Conservation (phyloP, 2,888 invertebrate species). For the Dynastes hyllus region DNA sequence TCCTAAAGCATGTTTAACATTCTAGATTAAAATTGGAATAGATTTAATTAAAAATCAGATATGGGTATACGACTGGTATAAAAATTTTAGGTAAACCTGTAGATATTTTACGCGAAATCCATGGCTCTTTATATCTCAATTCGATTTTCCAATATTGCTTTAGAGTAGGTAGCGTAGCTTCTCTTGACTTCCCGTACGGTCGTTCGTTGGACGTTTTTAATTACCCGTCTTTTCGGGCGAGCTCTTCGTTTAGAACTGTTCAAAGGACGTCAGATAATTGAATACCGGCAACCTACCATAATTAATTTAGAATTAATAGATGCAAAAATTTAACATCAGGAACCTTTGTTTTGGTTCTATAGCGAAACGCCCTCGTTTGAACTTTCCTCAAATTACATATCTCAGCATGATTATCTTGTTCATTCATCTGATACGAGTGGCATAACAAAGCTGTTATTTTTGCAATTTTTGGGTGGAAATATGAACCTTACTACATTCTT, state of each 20-base stretch:
- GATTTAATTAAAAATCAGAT: no score
- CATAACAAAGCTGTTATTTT: no score
- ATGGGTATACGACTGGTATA: no score
- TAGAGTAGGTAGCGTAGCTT: conserved; percentile 33
- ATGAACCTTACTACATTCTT: no score
- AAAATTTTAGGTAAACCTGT: no score
- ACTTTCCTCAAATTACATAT: no score
- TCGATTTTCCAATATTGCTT: conserved; percentile 23
- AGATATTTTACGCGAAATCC: no score
- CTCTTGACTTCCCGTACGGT: conserved; percentile 26
- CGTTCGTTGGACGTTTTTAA: conserved; percentile 32
- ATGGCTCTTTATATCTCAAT: background rate
- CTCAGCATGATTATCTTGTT: no score
- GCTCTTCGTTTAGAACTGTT: background rate
- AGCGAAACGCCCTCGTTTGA: background rate
- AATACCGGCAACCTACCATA: conserved; percentile 1
- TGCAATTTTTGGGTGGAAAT: no score
- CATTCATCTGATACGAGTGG: no score
- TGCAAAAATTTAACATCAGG: background rate
- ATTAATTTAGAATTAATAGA: conserved; percentile 25
- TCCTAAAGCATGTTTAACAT: no score
- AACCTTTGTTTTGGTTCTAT: background rate
- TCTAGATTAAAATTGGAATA: no score
- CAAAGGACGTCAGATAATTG: background rate
- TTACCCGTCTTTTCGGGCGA: background rate